Evolutionary conservation across 2,113 vertebrate genomes (phyloP).

Genomic region (Thunnus thynnus): DNA sequence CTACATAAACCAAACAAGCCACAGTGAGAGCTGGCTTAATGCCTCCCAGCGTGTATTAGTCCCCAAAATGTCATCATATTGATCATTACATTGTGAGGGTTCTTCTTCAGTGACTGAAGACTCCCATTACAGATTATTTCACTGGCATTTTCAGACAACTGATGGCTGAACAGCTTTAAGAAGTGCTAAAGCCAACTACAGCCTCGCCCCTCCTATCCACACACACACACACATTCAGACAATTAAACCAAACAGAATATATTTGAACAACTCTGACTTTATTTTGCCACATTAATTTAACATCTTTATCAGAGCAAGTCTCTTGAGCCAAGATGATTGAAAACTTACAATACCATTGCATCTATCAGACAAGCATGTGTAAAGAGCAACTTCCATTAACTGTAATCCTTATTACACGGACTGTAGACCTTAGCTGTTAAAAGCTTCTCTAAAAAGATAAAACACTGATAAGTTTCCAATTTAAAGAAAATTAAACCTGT

Average conservation of each 20-base stretch:
- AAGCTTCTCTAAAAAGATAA: no score
- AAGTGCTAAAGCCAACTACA: constrained; percentile 24
- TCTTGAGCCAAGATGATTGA: no score
- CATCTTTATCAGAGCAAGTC: no score
- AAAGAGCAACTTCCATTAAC: no score
- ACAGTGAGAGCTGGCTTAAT: constrained; percentile 16
- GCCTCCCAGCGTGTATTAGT: constrained; percentile 21
- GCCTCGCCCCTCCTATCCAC: not conserved
- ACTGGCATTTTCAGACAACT: constrained; percentile 48
- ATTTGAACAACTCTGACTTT: no score
- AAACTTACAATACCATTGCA: no score
- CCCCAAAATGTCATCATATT: constrained; percentile 56
- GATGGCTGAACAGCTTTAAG: constrained; percentile 44
- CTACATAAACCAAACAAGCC: constrained; percentile 13
- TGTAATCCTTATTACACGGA: no score
- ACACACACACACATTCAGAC: constrained; percentile 2
- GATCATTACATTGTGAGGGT: constrained; percentile 28
- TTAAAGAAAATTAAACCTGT: no score
- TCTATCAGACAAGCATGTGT: no score
- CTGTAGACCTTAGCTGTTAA: no score
- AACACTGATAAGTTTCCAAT: no score
- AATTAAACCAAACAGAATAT: not conserved
- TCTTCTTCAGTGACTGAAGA: constrained; percentile 41
- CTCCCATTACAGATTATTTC: constrained; percentile 57
- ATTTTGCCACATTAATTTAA: no score